phyloP scores from a whole-genome alignment of 1,140 invertebrate genomes.

The Aphidius ervi region DNA sequence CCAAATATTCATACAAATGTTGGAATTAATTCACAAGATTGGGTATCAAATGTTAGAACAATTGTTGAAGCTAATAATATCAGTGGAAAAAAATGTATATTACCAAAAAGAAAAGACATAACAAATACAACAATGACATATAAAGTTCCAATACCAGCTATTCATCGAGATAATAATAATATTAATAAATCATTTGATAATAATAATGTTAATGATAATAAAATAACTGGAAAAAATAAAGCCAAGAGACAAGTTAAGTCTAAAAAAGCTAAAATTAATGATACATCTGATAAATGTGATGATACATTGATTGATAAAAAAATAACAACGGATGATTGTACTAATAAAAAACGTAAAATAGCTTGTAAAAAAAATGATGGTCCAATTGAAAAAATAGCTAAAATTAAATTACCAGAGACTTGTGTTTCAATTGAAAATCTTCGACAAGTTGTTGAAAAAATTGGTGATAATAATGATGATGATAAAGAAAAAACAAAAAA shows the following conservation, averaged over 20 bases:
- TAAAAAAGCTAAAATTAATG: slow-evolving; percentile 23
- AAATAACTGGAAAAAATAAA: slow-evolving; percentile 27
- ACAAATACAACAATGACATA: slow-evolving; percentile 66
- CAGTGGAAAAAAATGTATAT: slow-evolving; percentile 45
- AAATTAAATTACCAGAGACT: slow-evolving; percentile 32
- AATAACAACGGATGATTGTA: slow-evolving; percentile 16
- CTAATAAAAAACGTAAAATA: slow-evolving; percentile 25
- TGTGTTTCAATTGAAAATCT: slow-evolving; percentile 45
- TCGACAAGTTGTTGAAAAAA: slow-evolving; percentile 41
- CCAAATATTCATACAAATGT: slow-evolving; percentile 41
- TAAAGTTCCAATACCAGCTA: slow-evolving; percentile 67
- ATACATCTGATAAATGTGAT: slow-evolving; percentile 2
- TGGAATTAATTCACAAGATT: slow-evolving; percentile 43
- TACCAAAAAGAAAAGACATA: slow-evolving; percentile 49
- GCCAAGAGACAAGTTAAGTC: slow-evolving; percentile 21
- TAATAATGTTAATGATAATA: slow-evolving; percentile 19
- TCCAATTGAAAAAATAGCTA: slow-evolving; percentile 18
- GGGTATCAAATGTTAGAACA: slow-evolving; percentile 47
- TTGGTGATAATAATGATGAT: slow-evolving; percentile 34
- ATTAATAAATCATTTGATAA: slow-evolving; percentile 18
- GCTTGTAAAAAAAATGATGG: slow-evolving; percentile 16
- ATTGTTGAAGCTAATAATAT: slow-evolving; percentile 48
- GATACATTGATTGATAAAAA: slow-evolving; percentile 1
- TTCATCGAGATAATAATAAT: slow-evolving; percentile 42
- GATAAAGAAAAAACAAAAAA: slow-evolving; percentile 26